Conservation (phyloP, 1,140 invertebrate genomes). For the Drosophila bipectinata region DNA sequence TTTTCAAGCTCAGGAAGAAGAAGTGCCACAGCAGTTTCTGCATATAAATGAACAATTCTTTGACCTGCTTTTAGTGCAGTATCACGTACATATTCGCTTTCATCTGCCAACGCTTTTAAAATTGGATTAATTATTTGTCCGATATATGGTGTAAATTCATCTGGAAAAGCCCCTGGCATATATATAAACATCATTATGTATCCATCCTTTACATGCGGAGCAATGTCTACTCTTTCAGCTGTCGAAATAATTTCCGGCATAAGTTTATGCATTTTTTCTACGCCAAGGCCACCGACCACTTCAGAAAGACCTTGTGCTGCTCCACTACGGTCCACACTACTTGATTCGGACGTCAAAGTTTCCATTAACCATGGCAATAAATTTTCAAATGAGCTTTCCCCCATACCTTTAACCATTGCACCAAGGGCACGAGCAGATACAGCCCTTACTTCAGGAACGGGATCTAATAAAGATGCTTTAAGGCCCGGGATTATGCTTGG, state of each 20-base stretch:
- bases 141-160: slow-evolving; percentile 98
- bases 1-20: slow-evolving; percentile 97
- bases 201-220: slow-evolving; percentile 99
- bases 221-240: slow-evolving; percentile 96
- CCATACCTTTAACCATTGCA: slow-evolving; percentile 98
- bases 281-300: slow-evolving; percentile 97
- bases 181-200: slow-evolving; percentile 99
- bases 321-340: slow-evolving; percentile 97
- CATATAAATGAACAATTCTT: slow-evolving; percentile 97
- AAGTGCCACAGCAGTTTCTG: slow-evolving; percentile 96
- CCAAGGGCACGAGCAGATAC: slow-evolving; percentile 97
- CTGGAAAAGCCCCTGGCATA: slow-evolving; percentile 97
- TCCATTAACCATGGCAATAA: slow-evolving; percentile 99
- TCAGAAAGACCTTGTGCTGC: slow-evolving; percentile 98
- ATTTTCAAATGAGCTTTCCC: slow-evolving; percentile 97
- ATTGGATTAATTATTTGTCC: slow-evolving; percentile 99
- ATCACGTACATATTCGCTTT: slow-evolving; percentile 99
- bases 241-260: slow-evolving; percentile 99
- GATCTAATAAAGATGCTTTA: slow-evolving; percentile 98
- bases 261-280: slow-evolving; percentile 96
- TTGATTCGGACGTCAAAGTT: slow-evolving; percentile 97
- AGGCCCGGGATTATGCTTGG: slow-evolving; percentile 98
- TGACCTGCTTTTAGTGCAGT: slow-evolving; percentile 98
- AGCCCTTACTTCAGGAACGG: slow-evolving; percentile 97
- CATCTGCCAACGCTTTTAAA: slow-evolving; percentile 98